Percentiles rank a stretch among this genome's conserved stretches.
phyloP scores from a whole-genome alignment of 37 sponge, comb jelly and placozoan species.

The Eunapius fragilis region DNA sequence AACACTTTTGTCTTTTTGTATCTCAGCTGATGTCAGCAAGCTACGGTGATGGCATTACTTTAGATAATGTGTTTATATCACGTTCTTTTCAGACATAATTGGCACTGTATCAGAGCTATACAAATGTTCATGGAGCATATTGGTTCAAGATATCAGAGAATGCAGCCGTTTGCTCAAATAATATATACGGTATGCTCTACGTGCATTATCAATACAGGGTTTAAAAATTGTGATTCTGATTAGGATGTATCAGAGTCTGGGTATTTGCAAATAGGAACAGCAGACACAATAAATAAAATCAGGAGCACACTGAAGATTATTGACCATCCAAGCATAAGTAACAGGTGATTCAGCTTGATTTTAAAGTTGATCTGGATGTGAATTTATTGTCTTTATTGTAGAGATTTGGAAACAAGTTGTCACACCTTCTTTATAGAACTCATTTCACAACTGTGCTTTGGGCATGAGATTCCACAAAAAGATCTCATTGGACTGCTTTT shows the following conservation, averaged over 20 bases:
- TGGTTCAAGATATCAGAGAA: slow-evolving; percentile 10
- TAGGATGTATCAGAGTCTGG: no score
- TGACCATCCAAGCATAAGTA: neutral
- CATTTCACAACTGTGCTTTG: slow-evolving; percentile 78
- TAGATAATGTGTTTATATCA: no score
- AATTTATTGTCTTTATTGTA: neutral
- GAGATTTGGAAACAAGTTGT: slow-evolving; percentile 28
- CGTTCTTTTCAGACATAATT: slow-evolving; percentile 24
- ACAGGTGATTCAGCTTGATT: neutral
- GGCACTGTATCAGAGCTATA: slow-evolving; percentile 58
- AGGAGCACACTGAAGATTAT: no score
- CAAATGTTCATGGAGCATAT: slow-evolving; percentile 70
- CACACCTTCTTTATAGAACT: slow-evolving; percentile 72
- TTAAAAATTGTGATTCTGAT: no score
- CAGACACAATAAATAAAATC: no score
- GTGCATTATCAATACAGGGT: no score
- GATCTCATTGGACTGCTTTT: slow-evolving; percentile 63
- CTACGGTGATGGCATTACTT: neutral
- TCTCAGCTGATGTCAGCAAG: neutral
- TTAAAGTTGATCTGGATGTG: neutral
- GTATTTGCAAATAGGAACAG: no score
- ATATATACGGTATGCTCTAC: neutral
- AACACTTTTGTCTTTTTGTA: neutral
- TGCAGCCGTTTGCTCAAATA: slow-evolving; percentile 20
- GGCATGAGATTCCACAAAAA: slow-evolving; percentile 48